phyloP scores from a whole-genome alignment of 2,113 vertebrate species.

The Catagonus wagneri region DNA sequence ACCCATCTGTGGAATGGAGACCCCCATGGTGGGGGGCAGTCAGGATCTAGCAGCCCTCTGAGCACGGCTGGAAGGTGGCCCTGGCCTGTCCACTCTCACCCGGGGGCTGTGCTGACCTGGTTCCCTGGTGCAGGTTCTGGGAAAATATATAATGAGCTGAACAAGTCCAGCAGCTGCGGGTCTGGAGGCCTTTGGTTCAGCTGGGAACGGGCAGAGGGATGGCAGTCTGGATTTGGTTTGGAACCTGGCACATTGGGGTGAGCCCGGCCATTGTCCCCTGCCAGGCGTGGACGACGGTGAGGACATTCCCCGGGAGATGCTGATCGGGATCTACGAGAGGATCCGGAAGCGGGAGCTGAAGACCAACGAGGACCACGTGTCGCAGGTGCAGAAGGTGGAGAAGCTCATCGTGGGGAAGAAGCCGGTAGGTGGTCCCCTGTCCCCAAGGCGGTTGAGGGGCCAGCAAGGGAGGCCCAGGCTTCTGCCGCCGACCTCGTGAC shows the following conservation, averaged over 20 bases:
- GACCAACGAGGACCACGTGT: conserved; percentile 98
- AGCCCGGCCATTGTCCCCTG: neutral
- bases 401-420: conserved; percentile 99
- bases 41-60: neutral
- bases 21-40: neutral
- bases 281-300: conserved; percentile 97
- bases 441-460: too few species aligned
- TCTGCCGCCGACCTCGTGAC: too few species aligned
- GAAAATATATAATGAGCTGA: accelerated
- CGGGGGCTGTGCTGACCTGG: neutral
- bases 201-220: neutral
- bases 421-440: conserved; percentile 89
- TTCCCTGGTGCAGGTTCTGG: too few species aligned
- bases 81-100: neutral
- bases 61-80: too few species aligned
- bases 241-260: neutral
- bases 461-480: too few species aligned
- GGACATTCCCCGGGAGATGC: conserved; percentile 97
- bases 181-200: neutral
- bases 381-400: conserved; percentile 98
- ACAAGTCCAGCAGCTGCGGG: neutral
- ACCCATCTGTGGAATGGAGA: neutral
- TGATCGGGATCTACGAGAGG: conserved; percentile 97
- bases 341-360: conserved; percentile 97
- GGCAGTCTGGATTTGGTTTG: too few species aligned